Evolutionary conservation across 2,113 vertebrate species (phyloP).

Genomic region (Alligator sinensis): DNA sequence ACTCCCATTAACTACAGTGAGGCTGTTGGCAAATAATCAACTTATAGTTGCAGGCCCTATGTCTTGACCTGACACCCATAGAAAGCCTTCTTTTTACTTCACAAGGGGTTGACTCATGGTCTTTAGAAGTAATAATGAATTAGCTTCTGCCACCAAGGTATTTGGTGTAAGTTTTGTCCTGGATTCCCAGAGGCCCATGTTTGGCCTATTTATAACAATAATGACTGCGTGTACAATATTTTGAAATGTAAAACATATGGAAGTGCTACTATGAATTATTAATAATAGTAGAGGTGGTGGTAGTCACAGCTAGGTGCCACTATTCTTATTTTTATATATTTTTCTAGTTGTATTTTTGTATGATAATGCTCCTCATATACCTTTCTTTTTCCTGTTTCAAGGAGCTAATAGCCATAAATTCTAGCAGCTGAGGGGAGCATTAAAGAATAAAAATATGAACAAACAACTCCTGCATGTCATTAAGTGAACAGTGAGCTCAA

Average conservation of each 20-base stretch:
- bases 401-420: rapidly evolving
- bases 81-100: neutral
- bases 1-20: neutral
- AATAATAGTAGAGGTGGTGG: too few relatives aligned
- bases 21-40: rapidly evolving
- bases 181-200: neutral
- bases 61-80: neutral
- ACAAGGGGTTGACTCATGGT: neutral
- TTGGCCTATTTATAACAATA: neutral
- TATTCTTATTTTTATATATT: neutral
- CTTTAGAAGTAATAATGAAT: neutral
- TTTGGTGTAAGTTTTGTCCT: neutral
- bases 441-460: neutral
- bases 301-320: too few relatives aligned
- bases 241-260: neutral
- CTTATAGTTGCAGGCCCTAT: neutral
- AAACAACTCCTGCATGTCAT: neutral
- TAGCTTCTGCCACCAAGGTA: neutral
- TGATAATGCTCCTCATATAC: neutral
- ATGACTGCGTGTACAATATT: neutral
- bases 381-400: neutral
- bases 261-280: neutral
- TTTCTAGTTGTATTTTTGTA: neutral
- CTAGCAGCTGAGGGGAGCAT: rapidly evolving
- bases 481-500: neutral